These are phyloP conservation scores for Prionailurus bengalensis DNA, from an alignment of 2,113 vertebrate species.

Conservation along the genomic window DNA sequence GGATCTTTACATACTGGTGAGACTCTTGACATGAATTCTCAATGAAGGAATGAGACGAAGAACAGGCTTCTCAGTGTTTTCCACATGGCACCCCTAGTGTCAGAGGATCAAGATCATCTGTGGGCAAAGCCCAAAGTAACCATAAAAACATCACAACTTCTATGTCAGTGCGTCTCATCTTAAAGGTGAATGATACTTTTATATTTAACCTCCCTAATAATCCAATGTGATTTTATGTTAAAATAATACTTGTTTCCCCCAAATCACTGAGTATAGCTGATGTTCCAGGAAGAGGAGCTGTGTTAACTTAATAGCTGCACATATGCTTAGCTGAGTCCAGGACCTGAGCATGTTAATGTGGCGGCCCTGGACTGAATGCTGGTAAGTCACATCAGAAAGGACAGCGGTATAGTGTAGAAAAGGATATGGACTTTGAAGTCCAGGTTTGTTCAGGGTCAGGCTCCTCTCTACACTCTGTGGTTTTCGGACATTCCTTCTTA, in stretches of 20 bases:
- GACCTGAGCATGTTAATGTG: no score
- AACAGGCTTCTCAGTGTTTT: not conserved
- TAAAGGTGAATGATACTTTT: not conserved
- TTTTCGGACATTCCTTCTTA: not conserved
- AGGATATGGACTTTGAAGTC: not conserved
- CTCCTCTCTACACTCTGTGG: not conserved
- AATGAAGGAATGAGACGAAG: not conserved
- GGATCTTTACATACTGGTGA: not conserved
- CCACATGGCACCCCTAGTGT: rapidly evolving
- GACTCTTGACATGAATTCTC: not conserved
- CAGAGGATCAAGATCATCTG: not conserved
- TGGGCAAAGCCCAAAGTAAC: not conserved
- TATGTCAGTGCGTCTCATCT: not conserved
- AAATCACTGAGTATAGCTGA: not conserved
- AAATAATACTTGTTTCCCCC: not conserved
- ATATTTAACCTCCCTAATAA: not conserved
- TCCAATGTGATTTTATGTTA: not conserved
- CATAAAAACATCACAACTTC: not conserved
- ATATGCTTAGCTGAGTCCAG: not conserved
- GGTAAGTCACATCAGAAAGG: not conserved
- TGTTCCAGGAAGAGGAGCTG: not conserved
- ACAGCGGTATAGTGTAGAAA: no score
- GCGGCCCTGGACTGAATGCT: no score
- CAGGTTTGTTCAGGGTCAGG: not conserved
- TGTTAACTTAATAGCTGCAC: not conserved